Evolutionary conservation across 2,113 vertebrate genomes (phyloP).

Genomic region (Otus sunia): DNA sequence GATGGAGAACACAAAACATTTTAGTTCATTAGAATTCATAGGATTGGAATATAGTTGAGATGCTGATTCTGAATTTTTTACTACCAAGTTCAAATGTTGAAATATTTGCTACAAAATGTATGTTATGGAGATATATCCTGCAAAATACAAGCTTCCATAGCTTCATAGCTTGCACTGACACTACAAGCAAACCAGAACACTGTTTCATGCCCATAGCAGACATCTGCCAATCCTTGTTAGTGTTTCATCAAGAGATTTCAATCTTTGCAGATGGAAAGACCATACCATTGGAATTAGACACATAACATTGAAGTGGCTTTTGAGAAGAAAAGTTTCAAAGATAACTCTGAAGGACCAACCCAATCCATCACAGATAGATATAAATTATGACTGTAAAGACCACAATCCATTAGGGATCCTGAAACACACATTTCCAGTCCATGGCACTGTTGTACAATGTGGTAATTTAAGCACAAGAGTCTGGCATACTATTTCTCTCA

Average conservation of each 20-base stretch:
- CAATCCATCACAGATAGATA: background rate
- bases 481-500: background rate
- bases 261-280: background rate
- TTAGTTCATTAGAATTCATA: background rate
- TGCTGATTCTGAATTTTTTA: background rate
- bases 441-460: background rate
- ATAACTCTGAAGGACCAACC: background rate
- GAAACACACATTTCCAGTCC: background rate
- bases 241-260: background rate
- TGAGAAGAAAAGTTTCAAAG: background rate
- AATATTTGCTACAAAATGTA: background rate
- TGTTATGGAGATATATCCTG: background rate
- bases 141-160: background rate
- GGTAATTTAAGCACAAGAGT: background rate
- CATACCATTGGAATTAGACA: background rate
- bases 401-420: background rate
- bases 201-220: background rate
- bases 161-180: background rate
- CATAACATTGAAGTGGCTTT: background rate
- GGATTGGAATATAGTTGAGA: background rate
- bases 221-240: background rate
- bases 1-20: background rate
- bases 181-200: background rate
- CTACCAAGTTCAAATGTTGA: background rate
- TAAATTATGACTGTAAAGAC: background rate